These are phyloP conservation scores for Acipenser ruthenus DNA, from an alignment of 2,797 vertebrate genomes.

Conservation along the genomic window DNA sequence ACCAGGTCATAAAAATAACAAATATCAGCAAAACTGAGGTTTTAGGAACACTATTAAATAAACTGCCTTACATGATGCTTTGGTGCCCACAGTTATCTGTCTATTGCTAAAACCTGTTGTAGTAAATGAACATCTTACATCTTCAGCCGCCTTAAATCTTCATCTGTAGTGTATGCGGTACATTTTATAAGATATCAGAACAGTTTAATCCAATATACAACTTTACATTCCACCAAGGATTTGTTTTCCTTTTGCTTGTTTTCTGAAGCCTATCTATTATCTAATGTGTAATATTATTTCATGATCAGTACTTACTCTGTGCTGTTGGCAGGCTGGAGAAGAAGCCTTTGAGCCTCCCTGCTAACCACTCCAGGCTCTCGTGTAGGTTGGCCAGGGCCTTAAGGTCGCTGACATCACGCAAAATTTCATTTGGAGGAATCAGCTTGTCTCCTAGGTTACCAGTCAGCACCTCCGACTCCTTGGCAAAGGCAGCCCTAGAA, in stretches of 20 bases:
- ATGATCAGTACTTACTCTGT: slow-evolving; percentile 63
- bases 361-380: slow-evolving; percentile 95
- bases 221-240: background rate
- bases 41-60: background rate
- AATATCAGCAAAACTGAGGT: background rate
- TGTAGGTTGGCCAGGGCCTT: slow-evolving; percentile 95
- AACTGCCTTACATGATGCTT: background rate
- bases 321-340: slow-evolving; percentile 68
- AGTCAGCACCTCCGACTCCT: slow-evolving; percentile 92
- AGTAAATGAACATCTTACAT: background rate
- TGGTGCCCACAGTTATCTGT: background rate
- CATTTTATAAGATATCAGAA: background rate
- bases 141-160: background rate
- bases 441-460: slow-evolving; percentile 95
- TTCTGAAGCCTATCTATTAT: slow-evolving; percentile 27
- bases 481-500: slow-evolving; percentile 85
- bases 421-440: slow-evolving; percentile 89
- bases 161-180: background rate
- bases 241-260: slow-evolving; percentile 18
- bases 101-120: background rate
- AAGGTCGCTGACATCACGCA: slow-evolving; percentile 89
- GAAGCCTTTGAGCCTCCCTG: slow-evolving; percentile 71
- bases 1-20: background rate
- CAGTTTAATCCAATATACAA: background rate
- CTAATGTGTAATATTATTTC: background rate